Percentiles rank a stretch among this genome's conserved stretches.
Conservation (phyloP, 2,888 invertebrate species). For the Tanytarsus gracilentus region DNA sequence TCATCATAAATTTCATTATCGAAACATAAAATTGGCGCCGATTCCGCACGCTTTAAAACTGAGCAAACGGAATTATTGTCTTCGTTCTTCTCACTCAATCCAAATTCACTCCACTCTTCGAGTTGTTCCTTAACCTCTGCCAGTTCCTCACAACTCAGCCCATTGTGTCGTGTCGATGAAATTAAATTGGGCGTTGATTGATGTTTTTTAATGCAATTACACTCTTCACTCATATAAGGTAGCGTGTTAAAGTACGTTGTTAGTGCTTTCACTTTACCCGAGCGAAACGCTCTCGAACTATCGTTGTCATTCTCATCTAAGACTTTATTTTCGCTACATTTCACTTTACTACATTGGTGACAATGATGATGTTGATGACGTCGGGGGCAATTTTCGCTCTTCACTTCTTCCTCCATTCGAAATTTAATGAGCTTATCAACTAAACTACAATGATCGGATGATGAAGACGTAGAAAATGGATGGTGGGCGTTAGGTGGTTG, state of each 20-base stretch:
- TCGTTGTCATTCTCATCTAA: neutral
- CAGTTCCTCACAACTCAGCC: conserved; percentile 34
- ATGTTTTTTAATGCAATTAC: conserved; percentile 1
- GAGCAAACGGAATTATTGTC: conserved; percentile 2
- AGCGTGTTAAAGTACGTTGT: conserved; percentile 52
- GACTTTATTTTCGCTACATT: neutral
- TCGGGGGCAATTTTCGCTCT: conserved; percentile 17
- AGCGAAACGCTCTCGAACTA: conserved; percentile 46
- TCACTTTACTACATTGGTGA: neutral
- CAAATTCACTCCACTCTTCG: conserved; percentile 42
- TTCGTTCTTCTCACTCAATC: conserved; percentile 32
- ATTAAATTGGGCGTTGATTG: conserved; percentile 22
- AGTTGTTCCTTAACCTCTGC: conserved; percentile 38
- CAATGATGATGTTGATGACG: neutral
- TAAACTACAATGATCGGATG: conserved; percentile 11
- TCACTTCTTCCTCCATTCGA: neutral
- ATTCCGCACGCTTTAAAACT: neutral
- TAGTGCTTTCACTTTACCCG: conserved; percentile 61
- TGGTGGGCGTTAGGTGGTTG: neutral
- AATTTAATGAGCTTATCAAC: conserved; percentile 17
- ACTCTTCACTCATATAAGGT: neutral
- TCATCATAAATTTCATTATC: neutral
- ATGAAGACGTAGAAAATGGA: neutral
- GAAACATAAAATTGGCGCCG: neutral
- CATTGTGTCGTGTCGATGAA: neutral